Percentiles rank a stretch among this genome's conserved stretches.
Conservation (phyloP, 2,113 vertebrate genomes). For the Alethe diademata region DNA sequence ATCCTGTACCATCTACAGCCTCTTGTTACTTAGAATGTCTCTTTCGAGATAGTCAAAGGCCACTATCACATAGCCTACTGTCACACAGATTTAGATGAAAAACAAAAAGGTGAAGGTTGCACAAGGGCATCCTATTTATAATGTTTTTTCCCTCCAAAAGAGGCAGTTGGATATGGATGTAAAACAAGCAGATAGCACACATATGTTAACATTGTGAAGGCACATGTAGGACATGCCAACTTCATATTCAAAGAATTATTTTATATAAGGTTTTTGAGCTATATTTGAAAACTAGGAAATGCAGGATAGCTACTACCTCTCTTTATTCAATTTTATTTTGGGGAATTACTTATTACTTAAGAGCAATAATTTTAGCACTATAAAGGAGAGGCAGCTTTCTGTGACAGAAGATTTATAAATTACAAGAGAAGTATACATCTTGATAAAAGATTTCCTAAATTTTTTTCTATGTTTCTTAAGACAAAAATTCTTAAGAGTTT, state of each 20-base stretch:
- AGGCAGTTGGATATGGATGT: not conserved
- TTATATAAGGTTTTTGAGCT: not conserved
- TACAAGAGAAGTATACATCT: not conserved
- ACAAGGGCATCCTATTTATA: not conserved
- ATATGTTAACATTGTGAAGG: not conserved
- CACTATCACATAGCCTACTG: not conserved
- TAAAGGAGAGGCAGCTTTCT: not conserved
- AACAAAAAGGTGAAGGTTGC: not conserved
- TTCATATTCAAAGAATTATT: not conserved
- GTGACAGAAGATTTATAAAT: not conserved
- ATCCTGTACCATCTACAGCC: not conserved
- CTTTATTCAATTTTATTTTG: not conserved
- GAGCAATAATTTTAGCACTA: not conserved
- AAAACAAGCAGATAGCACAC: not conserved
- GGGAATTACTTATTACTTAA: not conserved
- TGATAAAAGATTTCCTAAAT: not conserved
- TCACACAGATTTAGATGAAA: not conserved
- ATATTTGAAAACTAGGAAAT: conserved; percentile 26
- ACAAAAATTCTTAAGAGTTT: not conserved
- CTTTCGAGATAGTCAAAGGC: not conserved
- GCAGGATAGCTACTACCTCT: not conserved
- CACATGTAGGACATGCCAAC: not conserved
- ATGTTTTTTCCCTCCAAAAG: not conserved
- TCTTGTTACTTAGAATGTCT: not conserved
- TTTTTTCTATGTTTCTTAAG: not conserved